Percentiles rank a stretch among this genome's conserved stretches.
Evolutionary conservation across 1,140 invertebrate genomes (phyloP).

Genomic region (Zaprionus kolodkinae): DNA sequence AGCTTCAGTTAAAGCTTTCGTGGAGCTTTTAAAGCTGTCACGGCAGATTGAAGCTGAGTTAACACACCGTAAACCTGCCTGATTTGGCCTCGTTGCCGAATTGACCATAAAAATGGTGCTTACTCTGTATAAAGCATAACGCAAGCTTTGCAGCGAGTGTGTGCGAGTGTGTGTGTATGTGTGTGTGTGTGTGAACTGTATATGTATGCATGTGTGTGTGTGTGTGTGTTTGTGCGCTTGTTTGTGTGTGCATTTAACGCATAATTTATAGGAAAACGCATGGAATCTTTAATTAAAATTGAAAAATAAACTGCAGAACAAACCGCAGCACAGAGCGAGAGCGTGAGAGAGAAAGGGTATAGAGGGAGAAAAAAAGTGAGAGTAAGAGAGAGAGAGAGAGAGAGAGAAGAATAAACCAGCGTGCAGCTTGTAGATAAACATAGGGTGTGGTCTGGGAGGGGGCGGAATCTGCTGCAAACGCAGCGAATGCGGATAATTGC

Average conservation of each 20-base stretch:
- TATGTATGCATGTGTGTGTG: conserved; percentile 11
- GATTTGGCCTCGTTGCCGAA: neutral
- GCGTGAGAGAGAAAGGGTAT: neutral
- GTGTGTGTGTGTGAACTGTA: neutral
- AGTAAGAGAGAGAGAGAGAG: neutral
- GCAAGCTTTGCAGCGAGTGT: neutral
- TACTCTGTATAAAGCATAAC: neutral
- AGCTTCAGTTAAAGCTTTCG: neutral
- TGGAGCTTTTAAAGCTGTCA: neutral
- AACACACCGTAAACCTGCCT: neutral
- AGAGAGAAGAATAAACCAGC: neutral
- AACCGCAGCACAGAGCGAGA: conserved; percentile 13
- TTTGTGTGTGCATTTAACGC: conserved; percentile 42
- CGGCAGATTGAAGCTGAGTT: neutral
- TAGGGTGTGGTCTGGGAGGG: neutral
- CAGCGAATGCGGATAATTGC: conserved; percentile 58
- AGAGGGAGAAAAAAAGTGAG: neutral
- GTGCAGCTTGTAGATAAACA: conserved; percentile 17
- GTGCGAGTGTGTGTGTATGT: neutral
- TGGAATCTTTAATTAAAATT: conserved; percentile 74
- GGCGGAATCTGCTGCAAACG: neutral
- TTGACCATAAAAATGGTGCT: neutral
- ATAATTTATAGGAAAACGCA: conserved; percentile 53
- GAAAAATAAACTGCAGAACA: conserved; percentile 45
- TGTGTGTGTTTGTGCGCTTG: conserved; percentile 12